Evolutionary conservation across 2,888 invertebrate genomes (phyloP).

Genomic region (Callyntrura guangdongensis): DNA sequence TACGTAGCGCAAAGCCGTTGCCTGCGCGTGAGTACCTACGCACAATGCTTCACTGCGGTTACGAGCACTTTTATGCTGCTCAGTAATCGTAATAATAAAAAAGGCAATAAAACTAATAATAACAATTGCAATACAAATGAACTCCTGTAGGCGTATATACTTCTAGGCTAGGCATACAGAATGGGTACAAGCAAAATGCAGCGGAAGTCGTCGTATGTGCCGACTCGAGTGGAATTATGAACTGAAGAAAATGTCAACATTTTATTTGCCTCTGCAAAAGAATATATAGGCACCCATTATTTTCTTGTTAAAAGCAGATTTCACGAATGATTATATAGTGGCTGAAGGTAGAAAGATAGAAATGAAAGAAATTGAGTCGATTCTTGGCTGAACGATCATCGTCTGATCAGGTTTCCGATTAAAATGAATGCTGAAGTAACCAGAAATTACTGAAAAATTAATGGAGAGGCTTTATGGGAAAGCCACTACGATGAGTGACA

Average conservation of each 20-base stretch:
- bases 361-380: constrained; percentile 1
- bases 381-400: not conserved
- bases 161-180: too few relatives aligned
- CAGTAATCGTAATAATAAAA: constrained; percentile 54
- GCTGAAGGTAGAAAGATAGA: not conserved
- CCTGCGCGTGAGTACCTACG: not conserved
- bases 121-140: constrained; percentile 64
- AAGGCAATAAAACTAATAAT: constrained; percentile 66
- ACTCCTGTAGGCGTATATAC: not conserved
- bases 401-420: not conserved
- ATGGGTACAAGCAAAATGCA: too few relatives aligned
- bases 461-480: too few relatives aligned
- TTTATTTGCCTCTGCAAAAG: not conserved
- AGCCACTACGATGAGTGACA: too few relatives aligned
- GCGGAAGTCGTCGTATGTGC: not conserved
- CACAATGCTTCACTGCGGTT: not conserved
- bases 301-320: constrained; percentile 55
- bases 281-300: not conserved
- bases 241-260: not conserved
- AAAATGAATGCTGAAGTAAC: too few relatives aligned
- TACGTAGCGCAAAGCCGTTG: not conserved
- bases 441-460: too few relatives aligned
- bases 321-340: not conserved
- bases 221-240: not conserved
- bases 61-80: not conserved